Evolutionary conservation across 2,113 vertebrate species (phyloP).

Genomic region (Dolichotis patagonum): DNA sequence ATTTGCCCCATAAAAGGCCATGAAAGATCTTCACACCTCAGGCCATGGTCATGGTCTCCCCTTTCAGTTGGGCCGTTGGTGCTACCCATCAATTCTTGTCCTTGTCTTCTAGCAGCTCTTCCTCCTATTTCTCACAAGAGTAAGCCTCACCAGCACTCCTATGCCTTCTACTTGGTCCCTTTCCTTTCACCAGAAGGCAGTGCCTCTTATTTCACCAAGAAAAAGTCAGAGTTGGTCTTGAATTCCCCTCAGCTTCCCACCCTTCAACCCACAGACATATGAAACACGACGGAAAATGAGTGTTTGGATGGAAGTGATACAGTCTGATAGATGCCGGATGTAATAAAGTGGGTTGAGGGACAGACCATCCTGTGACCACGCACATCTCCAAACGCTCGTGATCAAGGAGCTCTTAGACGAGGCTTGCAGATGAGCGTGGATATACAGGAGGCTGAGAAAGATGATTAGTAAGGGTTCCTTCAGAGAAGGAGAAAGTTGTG

Average conservation of each 20-base stretch:
- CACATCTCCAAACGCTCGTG: background rate
- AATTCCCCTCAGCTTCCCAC: background rate
- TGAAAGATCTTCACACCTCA: background rate
- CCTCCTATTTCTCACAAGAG: background rate
- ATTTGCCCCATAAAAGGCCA: background rate
- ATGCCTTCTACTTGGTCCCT: background rate
- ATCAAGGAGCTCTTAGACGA: background rate
- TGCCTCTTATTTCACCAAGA: background rate
- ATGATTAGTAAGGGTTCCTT: background rate
- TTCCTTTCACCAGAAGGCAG: background rate
- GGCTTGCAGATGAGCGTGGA: background rate
- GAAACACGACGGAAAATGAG: background rate
- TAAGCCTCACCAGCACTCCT: background rate
- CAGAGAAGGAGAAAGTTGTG: background rate
- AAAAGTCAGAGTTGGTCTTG: background rate
- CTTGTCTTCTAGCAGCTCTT: background rate
- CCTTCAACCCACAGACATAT: rapidly evolving
- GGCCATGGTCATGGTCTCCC: background rate
- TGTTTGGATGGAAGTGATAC: background rate
- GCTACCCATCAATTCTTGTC: background rate
- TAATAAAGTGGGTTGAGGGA: background rate
- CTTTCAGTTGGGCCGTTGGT: background rate
- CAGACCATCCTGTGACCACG: rapidly evolving
- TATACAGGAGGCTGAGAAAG: background rate
- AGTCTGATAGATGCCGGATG: background rate